Evolutionary conservation across 2,888 invertebrate genomes (phyloP).

Genomic region (Acanthacorydalis orientalis): DNA sequence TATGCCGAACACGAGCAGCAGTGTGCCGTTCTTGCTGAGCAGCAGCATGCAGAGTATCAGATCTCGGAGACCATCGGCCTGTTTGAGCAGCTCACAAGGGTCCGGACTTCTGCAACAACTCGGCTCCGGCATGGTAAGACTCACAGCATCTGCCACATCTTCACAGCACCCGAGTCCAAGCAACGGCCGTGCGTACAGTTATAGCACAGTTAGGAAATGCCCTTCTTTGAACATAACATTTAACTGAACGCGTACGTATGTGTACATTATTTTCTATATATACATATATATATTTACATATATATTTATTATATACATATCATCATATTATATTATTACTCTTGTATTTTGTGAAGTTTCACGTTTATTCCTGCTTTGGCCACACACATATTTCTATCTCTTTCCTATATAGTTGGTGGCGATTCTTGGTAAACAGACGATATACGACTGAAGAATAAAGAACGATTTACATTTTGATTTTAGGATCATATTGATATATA

Average conservation of each 20-base stretch:
- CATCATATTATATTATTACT: background rate
- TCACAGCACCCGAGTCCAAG: slow-evolving; percentile 24
- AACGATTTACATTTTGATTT: slow-evolving; percentile 1
- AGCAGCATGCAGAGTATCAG: slow-evolving; percentile 62
- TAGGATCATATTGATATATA: background rate
- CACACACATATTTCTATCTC: slow-evolving; percentile 13
- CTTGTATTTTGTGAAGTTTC: slow-evolving; percentile 13
- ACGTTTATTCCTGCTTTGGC: slow-evolving; percentile 19
- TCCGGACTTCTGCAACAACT: slow-evolving; percentile 72
- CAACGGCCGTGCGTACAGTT: slow-evolving; percentile 35
- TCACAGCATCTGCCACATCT: slow-evolving; percentile 42
- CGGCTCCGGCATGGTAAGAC: slow-evolving; percentile 89
- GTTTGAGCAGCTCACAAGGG: slow-evolving; percentile 52
- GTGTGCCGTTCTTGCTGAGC: slow-evolving; percentile 70
- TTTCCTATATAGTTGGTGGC: slow-evolving; percentile 4
- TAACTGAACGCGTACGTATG: slow-evolving; percentile 32
- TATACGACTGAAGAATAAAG: background rate
- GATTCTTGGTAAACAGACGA: slow-evolving; percentile 2
- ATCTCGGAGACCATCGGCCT: slow-evolving; percentile 57
- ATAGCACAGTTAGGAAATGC: slow-evolving; percentile 50
- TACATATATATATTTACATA: background rate
- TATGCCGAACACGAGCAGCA: slow-evolving; percentile 79
- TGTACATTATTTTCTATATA: background rate
- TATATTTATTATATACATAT: background rate
- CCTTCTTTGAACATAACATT: slow-evolving; percentile 60